Conservation (phyloP, 2,113 vertebrate genomes). For the Pachypanchax playfairii region DNA sequence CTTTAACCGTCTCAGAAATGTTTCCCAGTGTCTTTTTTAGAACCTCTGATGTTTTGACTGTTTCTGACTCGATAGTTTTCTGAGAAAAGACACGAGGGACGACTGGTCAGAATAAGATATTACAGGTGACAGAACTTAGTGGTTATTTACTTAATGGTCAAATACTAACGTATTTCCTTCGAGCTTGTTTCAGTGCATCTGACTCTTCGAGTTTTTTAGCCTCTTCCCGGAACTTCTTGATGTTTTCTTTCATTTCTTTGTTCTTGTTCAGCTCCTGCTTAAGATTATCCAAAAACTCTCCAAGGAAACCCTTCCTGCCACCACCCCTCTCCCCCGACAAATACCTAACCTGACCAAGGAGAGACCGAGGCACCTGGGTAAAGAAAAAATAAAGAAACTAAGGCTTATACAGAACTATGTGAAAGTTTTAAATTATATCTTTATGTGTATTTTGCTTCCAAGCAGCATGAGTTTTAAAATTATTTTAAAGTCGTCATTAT, state of each 20-base stretch:
- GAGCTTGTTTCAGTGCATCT: slow-evolving; percentile 88
- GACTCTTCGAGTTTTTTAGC: slow-evolving; percentile 95
- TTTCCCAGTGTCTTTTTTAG: slow-evolving; percentile 89
- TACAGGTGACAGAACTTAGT: background rate
- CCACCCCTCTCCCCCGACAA: slow-evolving; percentile 70
- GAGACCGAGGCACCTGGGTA: slow-evolving; percentile 20
- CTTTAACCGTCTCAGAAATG: slow-evolving; percentile 89
- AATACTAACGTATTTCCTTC: slow-evolving; percentile 92
- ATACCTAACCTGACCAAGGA: slow-evolving; percentile 61
- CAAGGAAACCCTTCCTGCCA: slow-evolving; percentile 90
- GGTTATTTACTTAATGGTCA: background rate
- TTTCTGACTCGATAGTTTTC: slow-evolving; percentile 98
- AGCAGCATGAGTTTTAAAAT: too few relatives aligned
- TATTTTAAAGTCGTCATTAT: too few relatives aligned
- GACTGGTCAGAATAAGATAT: background rate
- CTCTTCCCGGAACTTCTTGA: slow-evolving; percentile 93
- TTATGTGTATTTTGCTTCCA: too few relatives aligned
- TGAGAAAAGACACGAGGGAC: slow-evolving; percentile 39
- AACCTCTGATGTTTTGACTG: slow-evolving; percentile 89
- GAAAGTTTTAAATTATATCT: background rate
- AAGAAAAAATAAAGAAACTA: background rate
- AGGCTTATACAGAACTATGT: background rate
- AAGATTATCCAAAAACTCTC: slow-evolving; percentile 90
- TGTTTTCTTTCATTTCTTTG: slow-evolving; percentile 97
- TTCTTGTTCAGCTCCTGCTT: slow-evolving; percentile 94